Percentiles rank a stretch among this genome's conserved stretches.
Conservation (phyloP, 30 jellyfish, hydroid and myxozoan species). For the Chironex yamaguchii region DNA sequence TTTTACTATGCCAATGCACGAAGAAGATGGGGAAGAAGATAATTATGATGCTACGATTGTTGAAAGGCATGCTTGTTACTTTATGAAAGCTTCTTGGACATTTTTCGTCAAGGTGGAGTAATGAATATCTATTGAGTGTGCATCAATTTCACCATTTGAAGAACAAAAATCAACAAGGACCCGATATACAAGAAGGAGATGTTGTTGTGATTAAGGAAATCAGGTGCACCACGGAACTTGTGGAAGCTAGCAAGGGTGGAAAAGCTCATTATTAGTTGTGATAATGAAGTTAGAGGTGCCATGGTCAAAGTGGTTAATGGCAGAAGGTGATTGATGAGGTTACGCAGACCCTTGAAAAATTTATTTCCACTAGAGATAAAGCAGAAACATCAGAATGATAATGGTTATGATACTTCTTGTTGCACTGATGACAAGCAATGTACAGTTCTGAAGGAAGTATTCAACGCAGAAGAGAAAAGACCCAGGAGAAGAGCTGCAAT, state of each 20-base stretch:
- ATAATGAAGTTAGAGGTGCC: slow-evolving; percentile 13
- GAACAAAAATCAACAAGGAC: not conserved
- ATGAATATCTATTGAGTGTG: slow-evolving; percentile 26
- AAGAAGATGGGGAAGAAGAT: slow-evolving; percentile 16
- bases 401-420: not conserved
- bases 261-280: not conserved
- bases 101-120: slow-evolving; percentile 39
- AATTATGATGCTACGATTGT: not conserved
- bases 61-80: slow-evolving; percentile 22
- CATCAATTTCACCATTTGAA: slow-evolving; percentile 13
- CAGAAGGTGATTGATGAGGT: not conserved
- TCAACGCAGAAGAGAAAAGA: too few species aligned
- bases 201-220: slow-evolving; percentile 12
- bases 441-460: too few species aligned
- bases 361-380: slow-evolving; percentile 1
- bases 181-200: not conserved
- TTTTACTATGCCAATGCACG: slow-evolving; percentile 11
- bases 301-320: slow-evolving; percentile 4
- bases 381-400: not conserved
- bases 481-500: slow-evolving; percentile 2
- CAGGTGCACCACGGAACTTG: too few species aligned
- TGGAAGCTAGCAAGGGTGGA: not conserved
- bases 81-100: slow-evolving; percentile 31
- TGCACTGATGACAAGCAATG: not conserved
- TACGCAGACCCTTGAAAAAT: not conserved